These are phyloP conservation scores for Malacosoma neustria DNA, from an alignment of 2,888 invertebrate genomes.

Conservation along the genomic window DNA sequence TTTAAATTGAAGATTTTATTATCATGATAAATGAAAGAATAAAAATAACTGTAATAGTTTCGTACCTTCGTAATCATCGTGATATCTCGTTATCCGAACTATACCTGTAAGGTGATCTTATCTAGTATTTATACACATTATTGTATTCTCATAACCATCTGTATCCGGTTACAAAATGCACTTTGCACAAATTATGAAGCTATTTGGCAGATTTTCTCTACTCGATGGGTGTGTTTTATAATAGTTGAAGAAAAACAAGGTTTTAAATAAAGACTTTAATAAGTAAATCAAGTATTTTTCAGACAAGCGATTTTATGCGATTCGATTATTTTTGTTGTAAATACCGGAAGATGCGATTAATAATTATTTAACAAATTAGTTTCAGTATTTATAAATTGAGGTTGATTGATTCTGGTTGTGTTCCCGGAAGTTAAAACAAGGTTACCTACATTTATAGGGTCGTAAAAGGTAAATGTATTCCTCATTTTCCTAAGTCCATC, in stretches of 20 bases:
- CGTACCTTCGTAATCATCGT: slow-evolving; percentile 56
- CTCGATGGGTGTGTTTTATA: slow-evolving; percentile 24
- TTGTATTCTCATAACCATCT: slow-evolving; percentile 32
- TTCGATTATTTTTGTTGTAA: background rate
- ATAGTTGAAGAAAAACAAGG: slow-evolving; percentile 16
- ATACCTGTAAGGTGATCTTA: slow-evolving; percentile 24
- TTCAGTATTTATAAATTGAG: too few species aligned
- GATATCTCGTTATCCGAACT: slow-evolving; percentile 27
- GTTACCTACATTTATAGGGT: too few species aligned
- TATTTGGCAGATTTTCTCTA: slow-evolving; percentile 25
- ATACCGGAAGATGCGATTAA: background rate
- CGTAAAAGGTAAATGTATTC: too few species aligned
- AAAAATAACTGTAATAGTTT: slow-evolving; percentile 1
- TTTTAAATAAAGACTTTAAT: slow-evolving; percentile 9
- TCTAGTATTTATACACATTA: slow-evolving; percentile 41
- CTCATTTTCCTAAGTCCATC: too few species aligned
- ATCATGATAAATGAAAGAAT: too few species aligned
- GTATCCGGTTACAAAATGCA: slow-evolving; percentile 29
- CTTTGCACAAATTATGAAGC: slow-evolving; percentile 25
- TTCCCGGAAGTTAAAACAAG: too few species aligned
- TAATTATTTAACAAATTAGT: background rate
- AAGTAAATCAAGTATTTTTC: background rate
- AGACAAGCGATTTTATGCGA: background rate
- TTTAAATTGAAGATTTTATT: too few species aligned
- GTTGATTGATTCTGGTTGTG: too few species aligned